Conservation (phyloP, 2,888 invertebrate species). For the Octodonta nipae region DNA sequence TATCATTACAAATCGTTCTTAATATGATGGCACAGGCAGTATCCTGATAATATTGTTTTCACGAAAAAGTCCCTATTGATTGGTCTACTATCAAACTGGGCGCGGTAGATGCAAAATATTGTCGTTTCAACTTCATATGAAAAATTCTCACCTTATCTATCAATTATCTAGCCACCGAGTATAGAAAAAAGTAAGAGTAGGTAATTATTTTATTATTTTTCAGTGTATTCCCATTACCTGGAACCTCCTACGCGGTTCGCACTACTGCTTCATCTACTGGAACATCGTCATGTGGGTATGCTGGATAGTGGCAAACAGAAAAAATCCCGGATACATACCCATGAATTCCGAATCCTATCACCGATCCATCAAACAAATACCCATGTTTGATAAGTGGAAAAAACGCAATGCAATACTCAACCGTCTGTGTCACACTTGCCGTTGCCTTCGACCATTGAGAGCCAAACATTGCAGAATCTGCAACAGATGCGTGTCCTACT, state of each 20-base stretch:
- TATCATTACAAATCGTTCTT: no score
- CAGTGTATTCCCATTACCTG: conserved; percentile 81
- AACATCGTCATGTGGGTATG: conserved; percentile 88
- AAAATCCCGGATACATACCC: conserved; percentile 81
- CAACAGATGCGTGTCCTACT: conserved; percentile 64
- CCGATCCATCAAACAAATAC: conserved; percentile 79
- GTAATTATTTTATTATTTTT: conserved; percentile 24
- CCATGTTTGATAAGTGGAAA: conserved; percentile 86
- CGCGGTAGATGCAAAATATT: no score
- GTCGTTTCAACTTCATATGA: no score
- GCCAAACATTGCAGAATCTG: conserved; percentile 88
- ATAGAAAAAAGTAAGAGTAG: no score
- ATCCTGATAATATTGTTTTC: no score
- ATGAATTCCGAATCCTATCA: conserved; percentile 83
- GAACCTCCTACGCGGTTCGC: conserved; percentile 73
- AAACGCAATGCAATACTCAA: conserved; percentile 70
- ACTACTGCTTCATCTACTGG: conserved; percentile 83
- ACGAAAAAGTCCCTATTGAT: no score
- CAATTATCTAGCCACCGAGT: no score
- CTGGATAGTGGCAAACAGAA: conserved; percentile 77
- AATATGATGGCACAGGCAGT: no score
- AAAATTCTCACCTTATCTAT: no score
- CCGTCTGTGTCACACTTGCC: conserved; percentile 79
- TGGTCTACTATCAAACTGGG: no score
- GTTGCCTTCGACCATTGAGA: conserved; percentile 52